Evolutionary conservation across 2,888 invertebrate species (phyloP), one percentile per base, ranked within the genome.

Genomic region (Sarcophaga rosellei): DNA sequence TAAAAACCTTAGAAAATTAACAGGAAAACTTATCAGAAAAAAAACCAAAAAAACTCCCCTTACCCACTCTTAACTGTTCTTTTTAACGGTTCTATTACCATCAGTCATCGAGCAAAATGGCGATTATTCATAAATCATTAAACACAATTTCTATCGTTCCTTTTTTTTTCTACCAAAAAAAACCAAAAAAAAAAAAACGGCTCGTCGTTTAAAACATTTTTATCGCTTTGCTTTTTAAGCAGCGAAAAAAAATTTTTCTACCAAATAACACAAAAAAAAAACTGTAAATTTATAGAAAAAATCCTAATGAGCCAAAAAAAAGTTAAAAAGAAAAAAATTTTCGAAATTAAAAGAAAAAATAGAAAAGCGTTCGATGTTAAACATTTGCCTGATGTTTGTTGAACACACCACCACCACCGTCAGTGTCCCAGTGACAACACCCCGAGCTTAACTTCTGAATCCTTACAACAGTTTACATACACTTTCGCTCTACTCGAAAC

Each of bases 111-210:
- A 89, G 80, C 90, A 92, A 92, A 92, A 92, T 92, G 92, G 92
- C 92, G 92, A 92, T 92, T 92, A 92, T 92, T 92, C 92, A 92
- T 92, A 92, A 92, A 92, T 92, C 92, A 92, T 92, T 92, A 92
- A 92, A 92, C 92, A 92, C 91, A 91, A 92, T 92, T 92, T 92
- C 81, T 76, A 81, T 77, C 85, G 81, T 76, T 69, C 23, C 61
- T 20, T n/a, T 61, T 3, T 35, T 72, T 61, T n/a, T 69, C 8
- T 35, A 10, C 8, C 1, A 8, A 8, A 10, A 35, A 35, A 35
- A 35, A 35, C 1, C 6, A 0, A 35, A 6, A 23, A 6, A 61
- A 69, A 81, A 81, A 73, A 17, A 53, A 53, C 53, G 81, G 70
- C 35, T 35, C 35, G 70, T 66, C 84, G 75, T 84, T 84, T 84